Evolutionary conservation across 2,888 invertebrate genomes (phyloP), one percentile per base, ranked within the genome.

Genomic region (Carpatolechia fugitivella): DNA sequence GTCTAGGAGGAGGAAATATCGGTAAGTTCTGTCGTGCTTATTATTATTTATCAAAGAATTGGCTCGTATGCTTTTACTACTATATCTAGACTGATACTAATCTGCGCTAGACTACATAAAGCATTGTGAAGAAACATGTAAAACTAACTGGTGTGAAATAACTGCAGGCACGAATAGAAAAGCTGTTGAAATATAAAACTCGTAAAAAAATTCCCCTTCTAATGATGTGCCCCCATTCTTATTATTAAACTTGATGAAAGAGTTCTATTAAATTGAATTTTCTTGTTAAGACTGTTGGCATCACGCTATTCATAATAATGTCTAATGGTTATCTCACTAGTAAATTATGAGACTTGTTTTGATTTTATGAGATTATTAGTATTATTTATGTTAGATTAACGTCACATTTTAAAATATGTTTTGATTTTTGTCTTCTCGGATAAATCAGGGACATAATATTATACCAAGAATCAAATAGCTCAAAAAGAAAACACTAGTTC

Each of bases 1-100:
- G 91, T 0, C 61, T 70, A 0, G 69, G 40, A 13, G 33, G 38
- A 38, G 31, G 18, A 36, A 4, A 14, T 41, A 52, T 52, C 1
- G 41, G 52, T 52, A 16, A 52, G 52, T 16, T 13, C n/a, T 24
- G n/a, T n/a, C n/a, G n/a, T n/a, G n/a, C n/a, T n/a, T n/a, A n/a
- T n/a, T n/a, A n/a, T n/a, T n/a, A n/a, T n/a, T n/a, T n/a, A n/a
- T n/a, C n/a, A n/a, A n/a, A n/a, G n/a, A n/a, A n/a, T n/a, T n/a
- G n/a, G n/a, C n/a, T n/a, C n/a, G n/a, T n/a, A n/a, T n/a, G n/a
- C n/a, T n/a, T n/a, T n/a, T n/a, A n/a, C n/a, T n/a, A n/a, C n/a
- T n/a, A n/a, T n/a, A n/a, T n/a, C n/a, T n/a, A n/a, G n/a, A n/a
- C n/a, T n/a, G n/a, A n/a, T n/a, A n/a, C n/a, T n/a, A n/a, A n/a